A percentile compares a stretch with the other conserved stretches of the same genome.
Evolutionary conservation across 2,888 invertebrate genomes (phyloP).

Genomic region (Drosophila mulleri): DNA sequence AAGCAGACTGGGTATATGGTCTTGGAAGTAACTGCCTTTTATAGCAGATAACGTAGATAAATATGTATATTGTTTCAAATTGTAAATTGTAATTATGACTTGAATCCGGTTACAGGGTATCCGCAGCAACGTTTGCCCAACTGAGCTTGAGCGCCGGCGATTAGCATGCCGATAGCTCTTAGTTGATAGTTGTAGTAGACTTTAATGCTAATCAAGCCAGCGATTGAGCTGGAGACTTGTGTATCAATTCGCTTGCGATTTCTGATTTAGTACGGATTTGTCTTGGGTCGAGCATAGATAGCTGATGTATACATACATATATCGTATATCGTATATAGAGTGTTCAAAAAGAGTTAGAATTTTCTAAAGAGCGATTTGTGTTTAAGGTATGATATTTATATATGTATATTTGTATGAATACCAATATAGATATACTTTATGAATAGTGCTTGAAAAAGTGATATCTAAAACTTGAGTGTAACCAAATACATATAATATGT

Average conservation of each 20-base stretch:
- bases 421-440: not conserved
- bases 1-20: no score
- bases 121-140: no score
- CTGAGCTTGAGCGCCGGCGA: not conserved
- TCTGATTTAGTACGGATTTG: slow-evolving; percentile 11
- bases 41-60: no score
- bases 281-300: slow-evolving; percentile 5
- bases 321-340: not conserved
- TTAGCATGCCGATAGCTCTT: slow-evolving; percentile 5
- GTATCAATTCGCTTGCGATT: not conserved
- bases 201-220: slow-evolving; percentile 11
- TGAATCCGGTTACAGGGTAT: not conserved
- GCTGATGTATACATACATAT: not conserved
- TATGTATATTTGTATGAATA: no score
- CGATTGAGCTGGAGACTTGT: slow-evolving; percentile 1
- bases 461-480: not conserved
- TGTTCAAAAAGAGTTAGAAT: not conserved
- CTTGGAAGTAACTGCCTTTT: not conserved
- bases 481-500: no score
- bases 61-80: no score
- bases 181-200: not conserved
- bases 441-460: not conserved
- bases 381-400: not conserved
- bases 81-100: not conserved
- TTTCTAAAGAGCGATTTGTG: not conserved